Conservation (phyloP, 1,140 invertebrate genomes). For the Eurosta solidaginis region DNA sequence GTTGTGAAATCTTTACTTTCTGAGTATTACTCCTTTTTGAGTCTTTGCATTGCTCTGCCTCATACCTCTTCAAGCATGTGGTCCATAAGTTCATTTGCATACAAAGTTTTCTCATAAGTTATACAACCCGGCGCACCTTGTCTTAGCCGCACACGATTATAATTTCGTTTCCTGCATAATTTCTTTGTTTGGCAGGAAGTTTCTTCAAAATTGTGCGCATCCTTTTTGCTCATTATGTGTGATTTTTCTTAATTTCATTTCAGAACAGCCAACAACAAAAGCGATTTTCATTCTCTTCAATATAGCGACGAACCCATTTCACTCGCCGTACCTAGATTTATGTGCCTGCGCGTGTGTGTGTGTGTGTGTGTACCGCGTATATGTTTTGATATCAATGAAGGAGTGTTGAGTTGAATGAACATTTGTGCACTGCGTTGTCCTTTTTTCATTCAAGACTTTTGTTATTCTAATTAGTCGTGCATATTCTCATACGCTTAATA, state of each 20-base stretch:
- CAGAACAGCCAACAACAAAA: background rate
- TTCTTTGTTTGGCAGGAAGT: slow-evolving; percentile 12
- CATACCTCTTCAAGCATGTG: background rate
- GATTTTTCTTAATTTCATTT: background rate
- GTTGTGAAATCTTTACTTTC: background rate
- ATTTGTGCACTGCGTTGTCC: slow-evolving; percentile 12
- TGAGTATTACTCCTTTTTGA: background rate
- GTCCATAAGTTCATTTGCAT: background rate
- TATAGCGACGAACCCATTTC: background rate
- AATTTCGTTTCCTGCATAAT: background rate
- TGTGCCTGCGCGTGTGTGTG: background rate
- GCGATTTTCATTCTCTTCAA: background rate
- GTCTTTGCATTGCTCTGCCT: background rate
- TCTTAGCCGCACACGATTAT: background rate
- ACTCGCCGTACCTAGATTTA: background rate
- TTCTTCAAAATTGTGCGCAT: background rate
- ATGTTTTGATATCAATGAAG: background rate
- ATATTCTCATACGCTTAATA: background rate
- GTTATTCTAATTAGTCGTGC: slow-evolving; percentile 32
- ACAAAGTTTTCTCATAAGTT: slow-evolving; percentile 5
- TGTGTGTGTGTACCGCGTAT: background rate
- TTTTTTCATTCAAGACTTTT: slow-evolving; percentile 24
- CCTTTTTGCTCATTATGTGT: background rate
- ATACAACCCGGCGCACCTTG: background rate
- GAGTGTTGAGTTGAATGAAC: slow-evolving; percentile 19